Evolutionary conservation across 2,888 invertebrate genomes (phyloP).

Genomic region (Mellilla xanthometata): DNA sequence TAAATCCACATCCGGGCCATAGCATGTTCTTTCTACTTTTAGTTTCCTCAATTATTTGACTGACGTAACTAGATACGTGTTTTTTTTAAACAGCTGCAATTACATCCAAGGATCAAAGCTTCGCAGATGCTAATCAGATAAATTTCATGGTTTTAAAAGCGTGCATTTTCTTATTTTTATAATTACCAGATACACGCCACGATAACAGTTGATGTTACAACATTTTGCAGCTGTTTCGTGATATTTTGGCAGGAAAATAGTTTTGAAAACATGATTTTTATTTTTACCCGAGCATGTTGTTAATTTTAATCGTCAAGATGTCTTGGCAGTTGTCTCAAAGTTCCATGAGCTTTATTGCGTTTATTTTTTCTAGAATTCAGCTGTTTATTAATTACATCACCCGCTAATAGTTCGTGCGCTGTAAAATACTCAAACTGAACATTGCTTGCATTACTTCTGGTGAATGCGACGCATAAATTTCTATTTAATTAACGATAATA

Average conservation of each 20-base stretch:
- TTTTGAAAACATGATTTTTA: conserved; percentile 68
- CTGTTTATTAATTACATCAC: conserved; percentile 65
- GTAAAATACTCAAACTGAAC: conserved; percentile 10
- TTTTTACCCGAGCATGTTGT: conserved; percentile 59
- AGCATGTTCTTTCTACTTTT: conserved; percentile 20
- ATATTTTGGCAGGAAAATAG: conserved; percentile 72
- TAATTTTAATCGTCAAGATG: conserved; percentile 74
- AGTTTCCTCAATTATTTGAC: conserved; percentile 33
- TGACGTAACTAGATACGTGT: conserved; percentile 18
- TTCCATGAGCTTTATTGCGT: conserved; percentile 64
- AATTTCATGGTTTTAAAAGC: conserved; percentile 6
- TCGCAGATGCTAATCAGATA: conserved; percentile 17
- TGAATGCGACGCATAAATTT: conserved; percentile 7
- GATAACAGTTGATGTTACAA: conserved; percentile 39
- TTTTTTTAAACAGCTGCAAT: too few species aligned
- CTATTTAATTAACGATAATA: conserved; percentile 11
- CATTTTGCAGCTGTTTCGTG: conserved; percentile 65
- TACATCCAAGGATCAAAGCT: conserved; percentile 33
- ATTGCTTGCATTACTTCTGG: conserved; percentile 4
- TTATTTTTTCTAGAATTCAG: conserved; percentile 60
- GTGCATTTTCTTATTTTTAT: conserved; percentile 18
- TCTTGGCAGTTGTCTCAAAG: conserved; percentile 78
- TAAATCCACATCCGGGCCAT: conserved; percentile 38
- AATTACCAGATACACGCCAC: conserved; percentile 29
- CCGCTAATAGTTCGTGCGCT: conserved; percentile 35